Conservation (phyloP, 2,113 vertebrate genomes). For the Ceyx cyanopectus region DNA sequence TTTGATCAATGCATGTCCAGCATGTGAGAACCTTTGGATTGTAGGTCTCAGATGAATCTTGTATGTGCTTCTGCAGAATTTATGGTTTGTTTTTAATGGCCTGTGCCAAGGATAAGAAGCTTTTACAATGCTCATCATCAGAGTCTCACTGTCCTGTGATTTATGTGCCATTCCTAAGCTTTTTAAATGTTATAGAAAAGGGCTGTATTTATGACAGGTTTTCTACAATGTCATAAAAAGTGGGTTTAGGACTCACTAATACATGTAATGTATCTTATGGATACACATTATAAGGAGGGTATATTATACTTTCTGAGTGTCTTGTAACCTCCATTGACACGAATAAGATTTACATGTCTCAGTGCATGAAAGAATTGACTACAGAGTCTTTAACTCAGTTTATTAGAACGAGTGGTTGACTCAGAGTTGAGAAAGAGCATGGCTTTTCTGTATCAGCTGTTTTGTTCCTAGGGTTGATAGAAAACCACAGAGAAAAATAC, state of each 20-base stretch:
- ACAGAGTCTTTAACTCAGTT: constrained; percentile 4
- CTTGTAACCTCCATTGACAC: background rate
- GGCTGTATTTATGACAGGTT: background rate
- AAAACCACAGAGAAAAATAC: background rate
- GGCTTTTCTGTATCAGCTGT: background rate
- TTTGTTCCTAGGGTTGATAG: background rate
- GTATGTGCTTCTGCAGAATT: background rate
- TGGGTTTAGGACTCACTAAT: background rate
- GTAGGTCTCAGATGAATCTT: background rate
- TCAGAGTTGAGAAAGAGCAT: background rate
- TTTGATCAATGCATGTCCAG: background rate
- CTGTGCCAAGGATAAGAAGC: background rate
- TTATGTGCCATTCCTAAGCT: background rate
- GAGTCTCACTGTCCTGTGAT: background rate
- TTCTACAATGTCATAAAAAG: background rate
- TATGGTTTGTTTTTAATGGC: constrained; percentile 20
- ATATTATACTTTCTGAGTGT: background rate
- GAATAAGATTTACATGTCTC: constrained; percentile 30
- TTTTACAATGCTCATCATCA: background rate
- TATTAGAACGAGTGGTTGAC: constrained; percentile 24
- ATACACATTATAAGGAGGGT: background rate
- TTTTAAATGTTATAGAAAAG: background rate
- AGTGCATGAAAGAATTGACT: background rate
- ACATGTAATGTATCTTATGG: background rate
- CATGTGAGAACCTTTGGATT: background rate